Conservation (phyloP, 2,113 vertebrate species). For the Ibidorhyncha struthersii region DNA sequence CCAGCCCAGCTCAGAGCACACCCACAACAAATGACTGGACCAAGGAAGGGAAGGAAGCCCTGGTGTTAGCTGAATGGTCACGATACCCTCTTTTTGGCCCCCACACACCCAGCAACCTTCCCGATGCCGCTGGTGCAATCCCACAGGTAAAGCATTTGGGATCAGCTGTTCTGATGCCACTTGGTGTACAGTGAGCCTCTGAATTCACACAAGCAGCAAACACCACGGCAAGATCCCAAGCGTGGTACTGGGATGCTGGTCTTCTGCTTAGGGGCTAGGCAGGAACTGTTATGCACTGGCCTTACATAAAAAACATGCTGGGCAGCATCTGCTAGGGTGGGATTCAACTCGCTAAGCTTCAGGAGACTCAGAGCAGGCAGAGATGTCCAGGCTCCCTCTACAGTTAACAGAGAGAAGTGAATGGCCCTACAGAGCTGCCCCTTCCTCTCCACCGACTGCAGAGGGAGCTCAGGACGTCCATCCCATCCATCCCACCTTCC, state of each 20-base stretch:
- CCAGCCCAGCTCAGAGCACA: neutral
- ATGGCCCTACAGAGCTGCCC: neutral
- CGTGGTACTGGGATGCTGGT: neutral
- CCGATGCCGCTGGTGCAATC: neutral
- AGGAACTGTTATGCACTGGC: neutral
- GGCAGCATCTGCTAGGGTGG: neutral
- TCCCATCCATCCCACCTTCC: neutral
- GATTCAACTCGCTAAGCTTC: neutral
- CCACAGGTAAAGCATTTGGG: neutral
- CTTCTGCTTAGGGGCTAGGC: neutral
- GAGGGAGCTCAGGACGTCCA: neutral
- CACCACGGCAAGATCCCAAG: neutral
- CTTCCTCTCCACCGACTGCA: neutral
- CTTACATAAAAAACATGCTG: neutral
- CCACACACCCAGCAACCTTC: neutral
- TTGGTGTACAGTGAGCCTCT: rapidly evolving
- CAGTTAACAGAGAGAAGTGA: neutral
- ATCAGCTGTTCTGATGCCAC: neutral
- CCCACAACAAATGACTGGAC: rapidly evolving
- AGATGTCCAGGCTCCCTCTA: neutral
- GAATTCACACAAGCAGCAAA: neutral
- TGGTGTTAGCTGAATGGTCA: too few species aligned
- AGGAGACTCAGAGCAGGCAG: neutral
- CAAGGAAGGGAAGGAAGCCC: neutral
- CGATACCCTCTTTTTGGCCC: rapidly evolving